phyloP scores from a whole-genome alignment of 2,113 vertebrate genomes.

The Formicarius rufipectus region DNA sequence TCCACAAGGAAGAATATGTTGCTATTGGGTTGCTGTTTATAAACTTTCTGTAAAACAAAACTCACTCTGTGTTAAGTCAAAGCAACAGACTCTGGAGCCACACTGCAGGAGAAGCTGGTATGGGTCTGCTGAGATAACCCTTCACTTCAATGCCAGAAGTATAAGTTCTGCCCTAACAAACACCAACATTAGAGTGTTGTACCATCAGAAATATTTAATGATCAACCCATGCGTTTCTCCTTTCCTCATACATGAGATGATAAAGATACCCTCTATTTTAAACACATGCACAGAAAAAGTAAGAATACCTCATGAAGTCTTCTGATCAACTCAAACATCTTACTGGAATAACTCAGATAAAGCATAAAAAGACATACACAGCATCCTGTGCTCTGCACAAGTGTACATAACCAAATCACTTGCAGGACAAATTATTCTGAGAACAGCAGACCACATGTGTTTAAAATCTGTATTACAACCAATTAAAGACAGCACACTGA shows the following conservation, averaged over 20 bases:
- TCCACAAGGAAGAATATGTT: conserved; percentile 92
- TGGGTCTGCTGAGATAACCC: neutral
- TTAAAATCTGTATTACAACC: neutral
- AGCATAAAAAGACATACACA: neutral
- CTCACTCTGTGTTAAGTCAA: neutral
- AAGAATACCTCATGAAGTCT: neutral
- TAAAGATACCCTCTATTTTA: neutral
- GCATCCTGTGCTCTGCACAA: neutral
- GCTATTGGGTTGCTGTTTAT: conserved; percentile 91
- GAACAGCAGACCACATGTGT: neutral
- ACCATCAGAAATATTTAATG: neutral
- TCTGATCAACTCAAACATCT: neutral
- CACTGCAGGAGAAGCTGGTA: neutral
- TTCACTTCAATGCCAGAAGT: neutral
- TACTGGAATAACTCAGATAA: neutral
- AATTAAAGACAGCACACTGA: neutral
- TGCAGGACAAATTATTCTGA: neutral
- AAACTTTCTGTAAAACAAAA: conserved; percentile 86
- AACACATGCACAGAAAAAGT: neutral
- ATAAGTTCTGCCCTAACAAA: neutral
- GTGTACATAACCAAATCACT: neutral
- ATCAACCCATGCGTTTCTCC: neutral
- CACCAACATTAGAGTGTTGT: neutral
- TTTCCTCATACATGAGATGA: neutral
- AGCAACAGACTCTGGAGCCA: neutral